These are phyloP conservation scores for Agriopis leucophaearia DNA, from an alignment of 2,888 invertebrate genomes.

Conservation along the genomic window DNA sequence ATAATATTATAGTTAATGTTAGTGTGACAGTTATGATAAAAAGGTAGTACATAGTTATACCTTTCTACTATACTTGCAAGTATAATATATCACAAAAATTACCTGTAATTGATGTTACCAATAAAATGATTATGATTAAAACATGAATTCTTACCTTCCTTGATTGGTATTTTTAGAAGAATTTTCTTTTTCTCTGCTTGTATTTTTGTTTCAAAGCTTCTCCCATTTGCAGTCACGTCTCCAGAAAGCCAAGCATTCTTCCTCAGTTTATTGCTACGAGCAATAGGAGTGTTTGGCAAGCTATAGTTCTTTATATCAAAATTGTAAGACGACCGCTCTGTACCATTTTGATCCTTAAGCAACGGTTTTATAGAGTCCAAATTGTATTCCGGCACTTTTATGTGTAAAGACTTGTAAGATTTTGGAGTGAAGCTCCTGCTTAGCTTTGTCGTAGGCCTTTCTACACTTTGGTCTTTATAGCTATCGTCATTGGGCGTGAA, in stretches of 20 bases:
- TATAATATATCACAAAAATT: too few relatives aligned
- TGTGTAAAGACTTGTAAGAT: slow-evolving; percentile 80
- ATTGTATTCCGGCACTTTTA: slow-evolving; percentile 78
- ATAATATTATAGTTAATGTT: too few relatives aligned
- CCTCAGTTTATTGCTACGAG: slow-evolving; percentile 83
- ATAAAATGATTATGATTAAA: too few relatives aligned
- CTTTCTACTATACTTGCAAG: too few relatives aligned
- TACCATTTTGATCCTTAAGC: slow-evolving; percentile 63
- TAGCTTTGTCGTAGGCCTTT: slow-evolving; percentile 67
- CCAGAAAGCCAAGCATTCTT: slow-evolving; percentile 86
- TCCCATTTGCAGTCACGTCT: slow-evolving; percentile 60
- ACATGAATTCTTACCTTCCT: slow-evolving; percentile 51
- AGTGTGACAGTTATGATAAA: too few relatives aligned
- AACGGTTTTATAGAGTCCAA: slow-evolving; percentile 73
- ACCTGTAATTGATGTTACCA: too few relatives aligned
- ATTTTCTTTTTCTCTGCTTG: slow-evolving; percentile 32
- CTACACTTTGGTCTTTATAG: slow-evolving; percentile 60
- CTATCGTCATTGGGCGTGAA: slow-evolving; percentile 60
- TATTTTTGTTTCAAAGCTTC: slow-evolving; percentile 45
- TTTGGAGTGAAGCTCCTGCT: slow-evolving; percentile 81
- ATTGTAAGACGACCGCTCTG: slow-evolving; percentile 72
- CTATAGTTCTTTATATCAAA: slow-evolving; percentile 82
- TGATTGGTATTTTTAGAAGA: slow-evolving; percentile 44
- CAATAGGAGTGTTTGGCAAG: slow-evolving; percentile 84
- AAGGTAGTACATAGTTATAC: too few relatives aligned